Evolutionary conservation across 2,113 vertebrate species (phyloP).

Genomic region (Neopipo cinnamomea): DNA sequence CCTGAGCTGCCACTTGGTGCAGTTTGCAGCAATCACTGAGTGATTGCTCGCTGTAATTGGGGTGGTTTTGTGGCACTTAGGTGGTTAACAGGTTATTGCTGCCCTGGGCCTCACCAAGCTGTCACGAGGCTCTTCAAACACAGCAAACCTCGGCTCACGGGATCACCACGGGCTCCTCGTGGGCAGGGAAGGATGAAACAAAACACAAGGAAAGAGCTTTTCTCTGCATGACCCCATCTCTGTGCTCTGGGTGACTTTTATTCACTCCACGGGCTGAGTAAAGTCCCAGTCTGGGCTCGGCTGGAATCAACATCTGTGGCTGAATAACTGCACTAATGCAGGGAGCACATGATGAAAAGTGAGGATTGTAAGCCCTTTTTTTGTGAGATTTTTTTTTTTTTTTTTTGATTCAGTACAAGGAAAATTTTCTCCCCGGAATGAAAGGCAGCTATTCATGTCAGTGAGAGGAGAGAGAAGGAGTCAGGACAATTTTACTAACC

Average conservation of each 20-base stretch:
- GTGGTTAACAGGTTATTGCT: background rate
- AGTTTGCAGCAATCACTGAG: background rate
- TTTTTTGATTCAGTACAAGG: background rate
- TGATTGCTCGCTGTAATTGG: rapidly evolving
- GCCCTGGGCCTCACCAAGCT: background rate
- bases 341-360: background rate
- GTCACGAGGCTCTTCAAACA: background rate
- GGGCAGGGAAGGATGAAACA: background rate
- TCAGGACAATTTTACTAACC: slow-evolving; percentile 41
- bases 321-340: slow-evolving; percentile 18
- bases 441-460: slow-evolving; percentile 50
- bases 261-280: background rate
- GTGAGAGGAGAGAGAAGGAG: slow-evolving; percentile 15
- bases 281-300: background rate
- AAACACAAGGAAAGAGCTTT: background rate
- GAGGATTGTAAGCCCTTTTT: background rate
- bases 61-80: background rate
- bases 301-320: background rate
- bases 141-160: background rate
- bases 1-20: rapidly evolving
- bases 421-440: slow-evolving; percentile 29
- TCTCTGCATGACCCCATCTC: background rate
- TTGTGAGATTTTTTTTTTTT: background rate
- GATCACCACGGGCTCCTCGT: background rate
- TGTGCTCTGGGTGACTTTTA: background rate